Conservation (phyloP, 2,888 invertebrate genomes). For the Andrena chrysosceles region DNA sequence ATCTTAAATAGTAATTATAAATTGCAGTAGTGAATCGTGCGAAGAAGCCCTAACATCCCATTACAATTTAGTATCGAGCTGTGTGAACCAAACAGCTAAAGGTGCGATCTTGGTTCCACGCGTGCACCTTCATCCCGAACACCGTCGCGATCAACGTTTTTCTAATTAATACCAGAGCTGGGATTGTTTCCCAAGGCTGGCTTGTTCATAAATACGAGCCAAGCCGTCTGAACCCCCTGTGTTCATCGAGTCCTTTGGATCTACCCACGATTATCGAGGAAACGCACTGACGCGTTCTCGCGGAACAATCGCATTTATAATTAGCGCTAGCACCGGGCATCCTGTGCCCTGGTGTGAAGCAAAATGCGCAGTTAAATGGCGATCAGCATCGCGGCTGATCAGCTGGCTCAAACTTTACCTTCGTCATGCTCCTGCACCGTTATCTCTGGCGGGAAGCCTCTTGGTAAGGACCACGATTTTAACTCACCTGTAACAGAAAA, state of each 20-base stretch:
- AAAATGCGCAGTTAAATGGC: conserved; percentile 40
- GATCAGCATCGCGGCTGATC: conserved; percentile 47
- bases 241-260: conserved; percentile 34
- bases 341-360: conserved; percentile 21
- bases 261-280: conserved; percentile 43
- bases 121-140: neutral
- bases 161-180: neutral
- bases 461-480: conserved; percentile 85
- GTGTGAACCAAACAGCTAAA: no score
- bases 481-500: conserved; percentile 88
- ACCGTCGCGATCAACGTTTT: neutral
- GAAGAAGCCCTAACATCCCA: no score
- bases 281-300: conserved; percentile 38
- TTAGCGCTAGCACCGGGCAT: conserved; percentile 54
- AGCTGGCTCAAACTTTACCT: conserved; percentile 75
- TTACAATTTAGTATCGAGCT: no score
- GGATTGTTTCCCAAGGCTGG: conserved; percentile 7
- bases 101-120: neutral
- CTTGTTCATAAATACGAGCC: conserved; percentile 21
- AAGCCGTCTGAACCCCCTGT: neutral
- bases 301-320: conserved; percentile 64
- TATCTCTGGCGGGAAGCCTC: conserved; percentile 80
- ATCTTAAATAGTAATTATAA: no score
- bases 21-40: no score
- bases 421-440: conserved; percentile 67